Evolutionary conservation across 2,888 invertebrate genomes (phyloP).

Genomic region (Cynaeus angustus): DNA sequence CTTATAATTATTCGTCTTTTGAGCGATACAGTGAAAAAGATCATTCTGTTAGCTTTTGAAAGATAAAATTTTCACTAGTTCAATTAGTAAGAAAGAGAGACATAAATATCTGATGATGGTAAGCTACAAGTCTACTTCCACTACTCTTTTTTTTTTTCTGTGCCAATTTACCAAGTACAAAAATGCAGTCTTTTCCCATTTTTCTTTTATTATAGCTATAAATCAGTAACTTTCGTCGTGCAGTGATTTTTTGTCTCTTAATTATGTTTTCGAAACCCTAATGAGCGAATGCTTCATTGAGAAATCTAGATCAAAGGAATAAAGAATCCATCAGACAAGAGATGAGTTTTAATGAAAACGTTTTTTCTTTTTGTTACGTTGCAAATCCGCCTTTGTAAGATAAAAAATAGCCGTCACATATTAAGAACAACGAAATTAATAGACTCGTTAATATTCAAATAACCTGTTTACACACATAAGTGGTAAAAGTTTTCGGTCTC

Average conservation of each 20-base stretch:
- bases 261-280: constrained; percentile 37
- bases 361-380: constrained; percentile 1
- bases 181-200: constrained; percentile 7
- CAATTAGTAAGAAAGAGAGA: no score
- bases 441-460: constrained; percentile 26
- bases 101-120: no score
- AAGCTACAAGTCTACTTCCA: no score
- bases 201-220: constrained; percentile 28
- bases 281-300: constrained; percentile 35
- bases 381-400: constrained; percentile 1
- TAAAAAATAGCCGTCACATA: constrained; percentile 5
- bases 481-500: constrained; percentile 41
- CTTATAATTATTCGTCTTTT: no score
- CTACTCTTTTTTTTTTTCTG: background rate
- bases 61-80: no score
- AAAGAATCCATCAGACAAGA: constrained; percentile 27
- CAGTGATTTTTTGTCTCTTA: constrained; percentile 16
- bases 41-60: no score
- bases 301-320: constrained; percentile 40
- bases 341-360: constrained; percentile 16
- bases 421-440: constrained; percentile 32
- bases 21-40: no score
- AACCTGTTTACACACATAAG: constrained; percentile 43
- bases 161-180: background rate
- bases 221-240: constrained; percentile 37